Base-by-base conservation (phyloP, 2,888 invertebrate species). In the Metellina segmentata region DNA sequence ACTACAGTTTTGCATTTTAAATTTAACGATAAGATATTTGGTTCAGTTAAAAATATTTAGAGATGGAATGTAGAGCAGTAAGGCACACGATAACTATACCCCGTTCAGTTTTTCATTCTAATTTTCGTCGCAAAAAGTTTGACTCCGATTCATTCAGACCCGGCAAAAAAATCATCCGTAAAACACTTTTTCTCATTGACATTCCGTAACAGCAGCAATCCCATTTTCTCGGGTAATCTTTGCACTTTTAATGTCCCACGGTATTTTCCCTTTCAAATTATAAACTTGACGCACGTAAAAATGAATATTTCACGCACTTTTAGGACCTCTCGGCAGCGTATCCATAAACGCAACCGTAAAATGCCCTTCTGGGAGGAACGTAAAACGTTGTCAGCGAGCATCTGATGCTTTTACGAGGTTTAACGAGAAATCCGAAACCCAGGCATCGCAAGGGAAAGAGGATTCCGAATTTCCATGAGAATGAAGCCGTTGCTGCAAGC, bases 281-380 rank as follows among this genome's bases (percentile, higher is more conserved):
- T 61, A 61, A 61, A 61, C 61, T 61, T 61, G 11, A 61, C 7
- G 61, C 61, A 61, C 61, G 61, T 61, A 61, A 61, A 61, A 61
- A 61, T 61, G 61, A 61, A 61, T 61, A 61, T 61, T 61, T 61
- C 61, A 61, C 61, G 61, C 61, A 61, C 61, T 61, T 9, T 8
- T 11, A 61, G 61, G 61, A 9, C 11, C 61, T 13, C 61, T 61
- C 61, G 61, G n/a, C 61, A 11, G 61, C 61, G 61, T 61, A 61
- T 61, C 61, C 61, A 61, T 61, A 61, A 61, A 61, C 61, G 61
- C 61, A 61, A 61, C 61, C 61, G 61, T 61, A 61, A 61, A 61
- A 61, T 16, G 61, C 61, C 16, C 61, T 61, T 61, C 61, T 8
- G 61, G 61, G 61, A 61, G 61, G 61, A 61, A 61, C 61, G 61